Evolutionary conservation across 2,113 vertebrate genomes (phyloP).

Genomic region (Toxostoma redivivum): DNA sequence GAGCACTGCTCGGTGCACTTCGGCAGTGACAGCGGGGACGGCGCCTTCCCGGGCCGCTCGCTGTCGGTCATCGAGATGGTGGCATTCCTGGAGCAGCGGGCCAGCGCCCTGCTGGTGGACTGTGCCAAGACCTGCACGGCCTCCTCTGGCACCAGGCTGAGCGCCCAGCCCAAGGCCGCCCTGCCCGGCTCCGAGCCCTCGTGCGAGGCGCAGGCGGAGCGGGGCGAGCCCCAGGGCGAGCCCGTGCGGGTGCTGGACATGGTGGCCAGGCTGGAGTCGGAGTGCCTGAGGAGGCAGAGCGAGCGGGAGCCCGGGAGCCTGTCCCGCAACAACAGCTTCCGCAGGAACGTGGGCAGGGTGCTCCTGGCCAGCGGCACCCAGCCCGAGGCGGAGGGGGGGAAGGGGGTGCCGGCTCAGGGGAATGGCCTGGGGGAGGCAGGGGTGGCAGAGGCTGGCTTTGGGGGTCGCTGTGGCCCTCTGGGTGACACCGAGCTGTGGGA

Average conservation of each 20-base stretch:
- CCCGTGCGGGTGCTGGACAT: slow-evolving; percentile 88
- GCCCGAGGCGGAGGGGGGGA: neutral
- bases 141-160: slow-evolving; percentile 16
- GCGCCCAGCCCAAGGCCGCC: slow-evolving; percentile 49
- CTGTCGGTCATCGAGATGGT: slow-evolving; percentile 93
- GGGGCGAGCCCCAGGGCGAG: slow-evolving; percentile 70
- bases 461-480: neutral
- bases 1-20: slow-evolving; percentile 76
- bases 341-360: slow-evolving; percentile 82
- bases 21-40: slow-evolving; percentile 20
- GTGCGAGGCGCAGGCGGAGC: slow-evolving; percentile 15
- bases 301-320: slow-evolving; percentile 74
- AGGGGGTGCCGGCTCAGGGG: neutral
- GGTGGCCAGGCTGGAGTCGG: slow-evolving; percentile 91
- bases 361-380: slow-evolving; percentile 74
- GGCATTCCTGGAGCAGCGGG: slow-evolving; percentile 87
- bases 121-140: slow-evolving; percentile 67
- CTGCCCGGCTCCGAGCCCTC: slow-evolving; percentile 23
- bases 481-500: slow-evolving; percentile 35
- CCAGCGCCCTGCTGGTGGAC: slow-evolving; percentile 72
- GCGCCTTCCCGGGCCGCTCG: slow-evolving; percentile 53
- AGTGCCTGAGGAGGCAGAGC: slow-evolving; percentile 80
- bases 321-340: slow-evolving; percentile 84
- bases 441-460: neutral
- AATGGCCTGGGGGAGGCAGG: neutral